phyloP scores from a whole-genome alignment of 2,113 vertebrate genomes.

The Plectropomus leopardus region DNA sequence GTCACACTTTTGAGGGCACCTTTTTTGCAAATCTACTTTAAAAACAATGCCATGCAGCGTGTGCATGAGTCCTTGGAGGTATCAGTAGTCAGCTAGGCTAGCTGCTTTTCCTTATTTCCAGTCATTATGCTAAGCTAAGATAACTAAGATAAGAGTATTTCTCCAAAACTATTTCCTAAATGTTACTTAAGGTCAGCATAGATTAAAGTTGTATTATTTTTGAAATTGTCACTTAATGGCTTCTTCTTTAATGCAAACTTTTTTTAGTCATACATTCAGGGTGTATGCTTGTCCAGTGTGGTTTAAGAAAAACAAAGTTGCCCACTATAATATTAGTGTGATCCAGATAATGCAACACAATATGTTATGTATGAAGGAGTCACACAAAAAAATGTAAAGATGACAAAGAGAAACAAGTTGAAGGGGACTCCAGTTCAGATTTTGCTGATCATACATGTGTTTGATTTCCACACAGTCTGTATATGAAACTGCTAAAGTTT shows the following conservation, averaged over 20 bases:
- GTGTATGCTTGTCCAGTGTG: not conserved
- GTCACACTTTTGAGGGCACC: no score
- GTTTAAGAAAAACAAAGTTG: not conserved
- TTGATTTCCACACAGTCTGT: constrained; percentile 14
- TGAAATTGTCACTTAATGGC: not conserved
- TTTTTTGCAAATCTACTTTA: no score
- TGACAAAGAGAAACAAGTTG: not conserved
- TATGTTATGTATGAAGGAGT: no score
- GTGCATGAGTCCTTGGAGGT: no score
- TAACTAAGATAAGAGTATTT: no score
- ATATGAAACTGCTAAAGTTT: constrained; percentile 7
- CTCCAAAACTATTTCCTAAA: not conserved
- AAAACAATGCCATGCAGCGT: no score
- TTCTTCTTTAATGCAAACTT: not conserved
- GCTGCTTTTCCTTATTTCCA: not conserved
- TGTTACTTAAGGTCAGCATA: not conserved
- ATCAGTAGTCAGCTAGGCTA: no score
- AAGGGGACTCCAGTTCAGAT: not conserved
- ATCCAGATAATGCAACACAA: not conserved
- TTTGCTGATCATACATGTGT: not conserved
- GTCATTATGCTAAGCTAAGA: not conserved
- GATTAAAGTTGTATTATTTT: not conserved
- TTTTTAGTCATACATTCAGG: not conserved
- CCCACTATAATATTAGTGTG: not conserved
- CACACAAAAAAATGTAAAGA: not conserved